Conservation (phyloP, 2,797 vertebrate species). For the Halcyon badia region DNA sequence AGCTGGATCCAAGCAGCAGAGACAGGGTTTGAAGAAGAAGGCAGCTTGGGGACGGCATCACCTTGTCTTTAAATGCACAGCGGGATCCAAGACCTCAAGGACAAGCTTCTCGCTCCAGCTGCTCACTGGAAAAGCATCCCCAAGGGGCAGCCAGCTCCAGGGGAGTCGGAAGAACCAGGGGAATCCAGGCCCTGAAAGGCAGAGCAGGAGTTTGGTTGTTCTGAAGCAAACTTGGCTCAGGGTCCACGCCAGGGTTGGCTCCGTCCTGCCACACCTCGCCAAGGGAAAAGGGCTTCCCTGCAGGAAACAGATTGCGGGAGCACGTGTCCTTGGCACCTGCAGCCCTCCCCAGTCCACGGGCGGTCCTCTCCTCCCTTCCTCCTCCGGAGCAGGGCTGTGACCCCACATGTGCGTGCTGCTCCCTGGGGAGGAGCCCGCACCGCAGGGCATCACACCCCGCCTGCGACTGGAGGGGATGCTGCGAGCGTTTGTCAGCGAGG, state of each 20-base stretch:
- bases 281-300: neutral
- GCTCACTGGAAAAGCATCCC: neutral
- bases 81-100: accelerated
- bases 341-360: accelerated
- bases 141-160: neutral
- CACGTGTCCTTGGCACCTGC: neutral
- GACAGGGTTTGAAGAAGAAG: neutral
- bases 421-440: neutral
- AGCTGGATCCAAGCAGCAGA: neutral
- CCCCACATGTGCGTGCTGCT: neutral
- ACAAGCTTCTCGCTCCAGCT: accelerated
- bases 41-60: neutral
- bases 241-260: neutral
- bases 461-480: accelerated
- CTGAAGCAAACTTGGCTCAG: neutral
- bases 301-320: constrained; percentile 15
- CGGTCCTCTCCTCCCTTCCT: neutral
- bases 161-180: accelerated
- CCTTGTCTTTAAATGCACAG: neutral
- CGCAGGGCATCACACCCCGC: accelerated
- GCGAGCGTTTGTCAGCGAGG: accelerated
- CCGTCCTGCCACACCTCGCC: neutral
- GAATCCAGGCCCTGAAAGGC: neutral
- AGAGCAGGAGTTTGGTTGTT: neutral
- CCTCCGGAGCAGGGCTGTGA: neutral